Conservation (phyloP, 2,888 invertebrate genomes). For the Acleris literana region DNA sequence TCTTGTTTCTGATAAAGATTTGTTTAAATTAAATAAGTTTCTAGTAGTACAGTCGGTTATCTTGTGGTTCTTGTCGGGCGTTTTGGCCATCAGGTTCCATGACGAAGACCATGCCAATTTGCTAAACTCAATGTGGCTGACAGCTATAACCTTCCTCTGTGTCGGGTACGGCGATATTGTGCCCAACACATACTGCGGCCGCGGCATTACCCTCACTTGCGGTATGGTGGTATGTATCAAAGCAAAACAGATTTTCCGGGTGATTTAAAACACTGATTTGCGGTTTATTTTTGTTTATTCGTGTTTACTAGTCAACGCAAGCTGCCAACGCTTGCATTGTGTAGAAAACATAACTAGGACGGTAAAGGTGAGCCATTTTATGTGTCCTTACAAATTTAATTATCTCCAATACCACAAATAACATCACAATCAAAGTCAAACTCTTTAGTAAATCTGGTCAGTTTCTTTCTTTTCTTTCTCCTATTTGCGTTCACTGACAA, state of each 20-base stretch:
- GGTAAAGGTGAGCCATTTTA: conserved; percentile 84
- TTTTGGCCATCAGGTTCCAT: conserved; percentile 93
- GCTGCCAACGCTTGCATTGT: conserved; percentile 62
- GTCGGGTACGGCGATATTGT: conserved; percentile 99
- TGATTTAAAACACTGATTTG: conserved; percentile 44
- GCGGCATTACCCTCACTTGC: conserved; percentile 98
- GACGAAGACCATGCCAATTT: conserved; percentile 99
- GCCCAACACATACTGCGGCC: conserved; percentile 99
- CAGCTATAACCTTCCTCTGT: conserved; percentile 99
- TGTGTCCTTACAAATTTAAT: conserved; percentile 63
- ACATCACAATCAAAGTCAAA: conserved; percentile 80
- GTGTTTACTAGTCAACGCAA: conserved; percentile 65
- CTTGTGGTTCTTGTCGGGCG: conserved; percentile 81
- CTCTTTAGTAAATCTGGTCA: conserved; percentile 65
- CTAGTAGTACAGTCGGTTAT: conserved; percentile 65
- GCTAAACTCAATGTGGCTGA: conserved; percentile 99
- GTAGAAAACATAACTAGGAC: conserved; percentile 59
- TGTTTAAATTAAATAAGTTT: conserved; percentile 20
- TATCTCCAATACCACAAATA: conserved; percentile 56
- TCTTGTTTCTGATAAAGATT: conserved; percentile 11
- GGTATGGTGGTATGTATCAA: conserved; percentile 98
- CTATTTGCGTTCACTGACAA: conserved; percentile 55
- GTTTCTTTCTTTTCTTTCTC: conserved; percentile 49
- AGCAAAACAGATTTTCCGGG: conserved; percentile 68
- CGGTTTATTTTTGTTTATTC: conserved; percentile 30